Base-by-base conservation (phyloP, 35 echinoderm and acorn worm species). In the Apostichopus californicus region DNA sequence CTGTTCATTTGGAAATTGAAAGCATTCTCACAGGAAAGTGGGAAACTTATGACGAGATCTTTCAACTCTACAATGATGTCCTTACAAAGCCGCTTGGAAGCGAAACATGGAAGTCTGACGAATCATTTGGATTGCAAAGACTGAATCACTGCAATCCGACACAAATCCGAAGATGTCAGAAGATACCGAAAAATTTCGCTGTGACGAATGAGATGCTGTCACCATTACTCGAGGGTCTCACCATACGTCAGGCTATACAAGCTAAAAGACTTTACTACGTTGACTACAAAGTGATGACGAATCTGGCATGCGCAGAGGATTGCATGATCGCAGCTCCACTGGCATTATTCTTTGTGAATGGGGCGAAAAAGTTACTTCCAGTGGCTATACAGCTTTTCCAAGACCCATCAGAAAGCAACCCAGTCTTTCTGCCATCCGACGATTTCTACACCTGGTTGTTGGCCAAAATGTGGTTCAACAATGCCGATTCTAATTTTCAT, bases 401-500 rank as follows among this genome's bases (percentile, higher is more conserved):
- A 57, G 58, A 98, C 10, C 57, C 57, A 59, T 73, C 78, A 21
- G 90, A 93, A 17, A 77, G 87, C 34, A 98, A 95, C 55, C 96
- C 96, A 64, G 94, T 98, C 15, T 98, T 98, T 71, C 14, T 95
- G 7, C 96, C 92, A 15, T 91, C 60, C n/a, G 96, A 98, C 71
- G 64, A 90, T 8, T 23, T 92, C 8, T 92, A 95, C 77, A 95
- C 94, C 11, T 98, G 96, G 96, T 77, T 98, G 46, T 70, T 98
- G 8, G 96, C 94, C 5, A 98, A 98, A 75, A 93, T 98, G 94
- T 98, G 94, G 94, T 98, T 94, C 92, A 93, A 98, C 71, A 54
- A 84, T 17, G 94, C 94, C 15, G 96, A 98, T 77, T 92, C 96
- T 10, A 92, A 77, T 12, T 92, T 92, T 64, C 96, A 97, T 61